These are phyloP conservation scores for Drosophila ohnishii DNA, from an alignment of 1,140 invertebrate genomes.

Conservation along the genomic window DNA sequence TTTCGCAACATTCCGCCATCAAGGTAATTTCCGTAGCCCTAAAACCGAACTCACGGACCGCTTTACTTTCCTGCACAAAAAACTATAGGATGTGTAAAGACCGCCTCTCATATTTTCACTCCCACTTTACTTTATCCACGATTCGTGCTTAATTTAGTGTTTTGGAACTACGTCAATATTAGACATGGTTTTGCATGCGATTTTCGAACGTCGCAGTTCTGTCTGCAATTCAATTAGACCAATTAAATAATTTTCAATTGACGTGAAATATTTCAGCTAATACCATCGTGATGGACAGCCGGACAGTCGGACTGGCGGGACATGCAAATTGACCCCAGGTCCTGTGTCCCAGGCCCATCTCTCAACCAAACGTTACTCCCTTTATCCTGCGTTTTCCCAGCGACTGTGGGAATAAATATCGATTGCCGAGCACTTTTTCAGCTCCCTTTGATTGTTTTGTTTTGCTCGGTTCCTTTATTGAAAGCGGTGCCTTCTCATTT, in stretches of 20 bases:
- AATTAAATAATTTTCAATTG: slow-evolving; percentile 59
- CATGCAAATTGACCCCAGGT: slow-evolving; percentile 46
- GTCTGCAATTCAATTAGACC: slow-evolving; percentile 55
- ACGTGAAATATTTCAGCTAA: slow-evolving; percentile 12
- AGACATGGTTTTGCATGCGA: slow-evolving; percentile 33
- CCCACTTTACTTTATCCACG: neutral
- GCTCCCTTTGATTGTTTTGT: slow-evolving; percentile 33
- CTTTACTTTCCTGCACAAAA: neutral
- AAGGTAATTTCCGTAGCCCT: slow-evolving; percentile 29
- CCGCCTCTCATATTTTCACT: slow-evolving; percentile 2
- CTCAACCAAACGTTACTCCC: neutral
- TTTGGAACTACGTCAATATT: slow-evolving; percentile 42
- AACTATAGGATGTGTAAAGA: neutral
- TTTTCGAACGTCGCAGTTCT: slow-evolving; percentile 26
- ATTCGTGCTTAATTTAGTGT: slow-evolving; percentile 21
- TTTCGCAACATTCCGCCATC: slow-evolving; percentile 47
- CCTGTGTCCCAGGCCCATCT: slow-evolving; percentile 6
- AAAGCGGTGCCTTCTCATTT: slow-evolving; percentile 27
- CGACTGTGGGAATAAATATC: slow-evolving; percentile 29
- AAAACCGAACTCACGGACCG: neutral
- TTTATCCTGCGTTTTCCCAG: neutral
- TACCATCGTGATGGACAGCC: slow-evolving; percentile 15
- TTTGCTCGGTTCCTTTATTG: slow-evolving; percentile 42
- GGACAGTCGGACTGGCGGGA: slow-evolving; percentile 7
- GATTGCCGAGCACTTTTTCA: slow-evolving; percentile 40